Conservation (phyloP, 1,140 invertebrate genomes). For the Drosophila elegans region DNA sequence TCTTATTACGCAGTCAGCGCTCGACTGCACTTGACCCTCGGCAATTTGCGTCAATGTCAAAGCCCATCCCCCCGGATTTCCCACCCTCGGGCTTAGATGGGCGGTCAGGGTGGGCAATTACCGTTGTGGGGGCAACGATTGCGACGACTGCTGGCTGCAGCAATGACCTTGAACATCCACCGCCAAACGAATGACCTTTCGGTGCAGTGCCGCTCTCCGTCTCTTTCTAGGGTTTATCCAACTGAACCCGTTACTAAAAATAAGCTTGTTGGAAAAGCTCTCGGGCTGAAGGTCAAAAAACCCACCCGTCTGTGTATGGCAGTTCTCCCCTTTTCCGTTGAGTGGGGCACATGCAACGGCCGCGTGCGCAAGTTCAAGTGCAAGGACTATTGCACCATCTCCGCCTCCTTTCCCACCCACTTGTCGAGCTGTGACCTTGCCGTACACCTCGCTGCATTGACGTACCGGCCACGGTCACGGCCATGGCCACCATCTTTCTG, state of each 20-base stretch:
- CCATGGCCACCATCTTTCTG: conserved; percentile 28
- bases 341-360: conserved; percentile 64
- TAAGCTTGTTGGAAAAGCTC: conserved; percentile 74
- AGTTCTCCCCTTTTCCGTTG: neutral
- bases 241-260: conserved; percentile 66
- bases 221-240: conserved; percentile 7
- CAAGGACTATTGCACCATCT: conserved; percentile 57
- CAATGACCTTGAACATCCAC: conserved; percentile 64
- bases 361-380: conserved; percentile 82
- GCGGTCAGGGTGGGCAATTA: conserved; percentile 53
- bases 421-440: conserved; percentile 33
- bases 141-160: conserved; percentile 47
- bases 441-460: conserved; percentile 56
- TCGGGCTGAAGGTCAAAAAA: conserved; percentile 68
- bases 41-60: conserved; percentile 79
- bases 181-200: conserved; percentile 69
- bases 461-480: conserved; percentile 57
- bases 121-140: conserved; percentile 46
- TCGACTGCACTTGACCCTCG: conserved; percentile 72
- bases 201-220: conserved; percentile 39
- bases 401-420: neutral
- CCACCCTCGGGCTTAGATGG: neutral
- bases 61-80: conserved; percentile 18
- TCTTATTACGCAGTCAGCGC: conserved; percentile 54
- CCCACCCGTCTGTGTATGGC: conserved; percentile 33